These are phyloP conservation scores for Ochotona princeps DNA, from an alignment of 2,113 vertebrate species.

Conservation along the genomic window DNA sequence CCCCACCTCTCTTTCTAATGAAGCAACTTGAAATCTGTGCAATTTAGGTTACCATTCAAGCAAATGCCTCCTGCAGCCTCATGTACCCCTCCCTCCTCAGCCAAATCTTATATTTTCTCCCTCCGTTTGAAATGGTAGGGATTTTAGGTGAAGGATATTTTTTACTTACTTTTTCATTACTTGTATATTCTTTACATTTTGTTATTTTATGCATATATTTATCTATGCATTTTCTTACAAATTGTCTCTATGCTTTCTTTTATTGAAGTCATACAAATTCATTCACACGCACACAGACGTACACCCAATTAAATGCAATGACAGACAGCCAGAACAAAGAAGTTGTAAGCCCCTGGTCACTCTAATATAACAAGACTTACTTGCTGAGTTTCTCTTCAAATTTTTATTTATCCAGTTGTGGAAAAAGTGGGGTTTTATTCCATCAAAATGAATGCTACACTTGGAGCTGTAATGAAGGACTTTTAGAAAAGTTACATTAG, in stretches of 20 bases:
- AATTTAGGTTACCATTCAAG: constrained; percentile 67
- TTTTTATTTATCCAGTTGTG: constrained; percentile 25
- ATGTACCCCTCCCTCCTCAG: neutral
- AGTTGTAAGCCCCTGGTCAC: neutral
- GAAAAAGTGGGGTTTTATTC: neutral
- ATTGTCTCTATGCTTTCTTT: neutral
- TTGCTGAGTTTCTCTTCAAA: neutral
- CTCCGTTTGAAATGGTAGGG: constrained; percentile 45
- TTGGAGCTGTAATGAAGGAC: neutral
- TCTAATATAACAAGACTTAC: neutral
- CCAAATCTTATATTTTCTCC: constrained; percentile 9
- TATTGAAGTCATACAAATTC: constrained; percentile 17
- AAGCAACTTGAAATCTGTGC: constrained; percentile 69
- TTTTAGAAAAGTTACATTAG: neutral
- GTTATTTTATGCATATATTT: neutral
- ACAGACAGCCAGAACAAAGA: neutral
- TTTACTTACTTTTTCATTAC: neutral
- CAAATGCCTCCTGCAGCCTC: neutral
- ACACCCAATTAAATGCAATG: neutral
- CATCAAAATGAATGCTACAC: neutral
- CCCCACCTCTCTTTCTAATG: constrained; percentile 24
- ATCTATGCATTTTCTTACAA: too few species aligned
- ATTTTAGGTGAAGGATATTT: neutral
- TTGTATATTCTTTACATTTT: neutral
- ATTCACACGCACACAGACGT: neutral